Evolutionary conservation across 2,888 invertebrate genomes (phyloP).

Genomic region (Tanytarsus gracilentus): DNA sequence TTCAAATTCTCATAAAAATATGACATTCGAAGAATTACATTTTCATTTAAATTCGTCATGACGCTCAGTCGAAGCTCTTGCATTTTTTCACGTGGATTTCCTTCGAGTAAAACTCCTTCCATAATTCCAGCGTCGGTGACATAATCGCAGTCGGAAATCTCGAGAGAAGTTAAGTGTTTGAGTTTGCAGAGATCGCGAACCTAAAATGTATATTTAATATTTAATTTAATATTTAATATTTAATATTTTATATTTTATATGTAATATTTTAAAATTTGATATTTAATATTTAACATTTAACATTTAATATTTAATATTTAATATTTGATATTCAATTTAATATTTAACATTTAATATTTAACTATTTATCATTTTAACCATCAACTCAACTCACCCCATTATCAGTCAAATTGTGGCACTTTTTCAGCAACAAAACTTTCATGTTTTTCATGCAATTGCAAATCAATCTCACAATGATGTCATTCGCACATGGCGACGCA

Average conservation of each 20-base stretch:
- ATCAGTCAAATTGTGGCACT: constrained; percentile 24
- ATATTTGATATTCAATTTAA: no score
- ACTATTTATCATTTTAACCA: no score
- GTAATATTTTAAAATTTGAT: no score
- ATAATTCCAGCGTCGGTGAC: constrained; percentile 19
- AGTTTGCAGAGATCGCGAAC: constrained; percentile 8
- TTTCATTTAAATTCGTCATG: constrained; percentile 3
- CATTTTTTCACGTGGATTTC: background rate
- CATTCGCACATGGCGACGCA: constrained; percentile 17
- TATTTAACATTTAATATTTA: no score
- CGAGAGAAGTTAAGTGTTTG: constrained; percentile 6
- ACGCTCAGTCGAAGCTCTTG: constrained; percentile 1
- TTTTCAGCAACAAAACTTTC: constrained; percentile 14
- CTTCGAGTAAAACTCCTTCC: constrained; percentile 8
- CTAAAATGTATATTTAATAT: no score
- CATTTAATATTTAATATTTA: no score
- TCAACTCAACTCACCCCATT: no score
- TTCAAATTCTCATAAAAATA: constrained; percentile 3
- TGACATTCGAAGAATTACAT: constrained; percentile 6
- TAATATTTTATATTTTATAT: no score
- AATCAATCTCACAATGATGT: constrained; percentile 9
- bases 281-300: no score
- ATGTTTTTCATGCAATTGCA: constrained; percentile 4
- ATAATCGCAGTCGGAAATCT: constrained; percentile 24
- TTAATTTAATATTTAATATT: no score